Evolutionary conservation across 2,113 vertebrate species (phyloP).

Genomic region (Toxotes chatareus): DNA sequence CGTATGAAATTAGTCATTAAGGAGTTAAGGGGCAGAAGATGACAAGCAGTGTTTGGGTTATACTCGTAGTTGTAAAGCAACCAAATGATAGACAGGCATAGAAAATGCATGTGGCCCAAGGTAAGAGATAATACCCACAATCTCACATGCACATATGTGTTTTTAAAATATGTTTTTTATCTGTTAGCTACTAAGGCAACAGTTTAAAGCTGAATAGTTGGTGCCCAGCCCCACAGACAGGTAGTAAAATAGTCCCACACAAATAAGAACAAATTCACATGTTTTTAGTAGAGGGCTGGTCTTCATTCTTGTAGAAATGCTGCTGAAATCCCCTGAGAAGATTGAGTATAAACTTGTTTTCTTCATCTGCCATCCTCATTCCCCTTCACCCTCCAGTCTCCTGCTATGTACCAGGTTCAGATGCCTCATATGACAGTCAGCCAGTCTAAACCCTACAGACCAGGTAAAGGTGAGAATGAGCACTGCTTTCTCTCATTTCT

Average conservation of each 20-base stretch:
- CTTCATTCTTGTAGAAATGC: slow-evolving; percentile 20
- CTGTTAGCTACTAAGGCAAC: not conserved
- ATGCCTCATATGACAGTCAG: slow-evolving; percentile 98
- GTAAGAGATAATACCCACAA: slow-evolving; percentile 56
- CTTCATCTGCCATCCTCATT: slow-evolving; percentile 24
- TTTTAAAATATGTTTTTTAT: not conserved
- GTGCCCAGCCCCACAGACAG: not conserved
- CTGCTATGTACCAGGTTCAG: slow-evolving; percentile 93
- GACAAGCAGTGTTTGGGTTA: slow-evolving; percentile 9
- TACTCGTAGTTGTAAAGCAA: slow-evolving; percentile 4
- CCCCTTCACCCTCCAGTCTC: slow-evolving; percentile 84
- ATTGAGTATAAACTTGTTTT: slow-evolving; percentile 41
- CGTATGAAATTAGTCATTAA: slow-evolving; percentile 45
- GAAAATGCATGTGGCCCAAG: slow-evolving; percentile 74
- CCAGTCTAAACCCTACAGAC: slow-evolving; percentile 99
- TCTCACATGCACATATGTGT: slow-evolving; percentile 15
- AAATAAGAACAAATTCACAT: not conserved
- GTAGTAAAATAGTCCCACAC: not conserved
- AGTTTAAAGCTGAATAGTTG: not conserved
- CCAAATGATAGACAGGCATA: slow-evolving; percentile 36
- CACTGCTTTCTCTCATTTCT: slow-evolving; percentile 38
- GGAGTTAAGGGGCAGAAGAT: slow-evolving; percentile 27
- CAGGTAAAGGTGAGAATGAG: slow-evolving; percentile 99
- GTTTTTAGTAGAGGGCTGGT: slow-evolving; percentile 3
- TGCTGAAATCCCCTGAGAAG: not conserved